Conservation (phyloP, 64 coral and sea anemone species). For the Actinia tenebrosa region DNA sequence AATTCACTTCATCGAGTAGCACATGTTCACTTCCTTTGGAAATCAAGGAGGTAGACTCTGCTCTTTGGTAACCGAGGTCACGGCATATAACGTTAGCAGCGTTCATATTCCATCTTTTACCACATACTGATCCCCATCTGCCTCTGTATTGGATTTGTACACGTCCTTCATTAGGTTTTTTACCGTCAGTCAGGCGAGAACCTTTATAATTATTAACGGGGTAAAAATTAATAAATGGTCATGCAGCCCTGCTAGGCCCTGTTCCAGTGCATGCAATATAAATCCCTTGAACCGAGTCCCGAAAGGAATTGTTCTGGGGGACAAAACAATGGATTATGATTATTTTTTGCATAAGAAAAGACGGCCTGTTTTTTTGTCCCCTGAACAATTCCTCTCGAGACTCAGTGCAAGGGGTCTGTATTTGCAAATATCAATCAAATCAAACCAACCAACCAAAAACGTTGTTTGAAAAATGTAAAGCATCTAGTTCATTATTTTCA, state of each 20-base stretch:
- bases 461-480: no score
- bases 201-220: not conserved
- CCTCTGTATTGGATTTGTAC: slow-evolving; percentile 4
- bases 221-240: not conserved
- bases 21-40: not conserved
- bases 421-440: no score
- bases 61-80: not conserved
- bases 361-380: no score
- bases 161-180: not conserved
- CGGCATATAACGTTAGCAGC: slow-evolving; percentile 7
- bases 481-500: no score
- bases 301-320: no score
- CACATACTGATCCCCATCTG: slow-evolving; percentile 1
- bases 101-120: not conserved
- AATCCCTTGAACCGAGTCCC: no score
- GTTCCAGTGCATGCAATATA: not conserved
- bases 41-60: not conserved
- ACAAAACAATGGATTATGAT: no score
- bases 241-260: not conserved
- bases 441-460: no score
- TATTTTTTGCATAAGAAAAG: no score
- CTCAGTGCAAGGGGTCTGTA: no score
- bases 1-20: not conserved
- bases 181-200: not conserved
- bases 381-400: no score